Evolutionary conservation across 2,113 vertebrate species (phyloP).

Genomic region (Eleginops maclovinus): DNA sequence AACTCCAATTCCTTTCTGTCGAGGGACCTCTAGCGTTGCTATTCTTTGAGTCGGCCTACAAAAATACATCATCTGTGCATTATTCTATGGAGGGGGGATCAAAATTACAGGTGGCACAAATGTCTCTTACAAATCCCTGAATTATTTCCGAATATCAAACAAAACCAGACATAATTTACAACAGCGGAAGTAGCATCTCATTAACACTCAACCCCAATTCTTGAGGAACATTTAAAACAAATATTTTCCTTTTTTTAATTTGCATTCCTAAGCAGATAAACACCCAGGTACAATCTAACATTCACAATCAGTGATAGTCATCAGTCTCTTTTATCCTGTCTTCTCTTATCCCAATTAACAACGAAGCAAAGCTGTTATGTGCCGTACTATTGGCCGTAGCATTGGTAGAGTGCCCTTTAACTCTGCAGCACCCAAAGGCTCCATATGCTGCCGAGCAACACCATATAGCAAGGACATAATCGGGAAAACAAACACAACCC

Average conservation of each 20-base stretch:
- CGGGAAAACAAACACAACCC: not conserved
- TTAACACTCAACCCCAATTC: constrained; percentile 31
- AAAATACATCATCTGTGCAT: too few relatives aligned
- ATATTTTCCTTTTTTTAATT: not conserved
- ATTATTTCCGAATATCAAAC: constrained; percentile 31
- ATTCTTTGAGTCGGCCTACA: too few relatives aligned
- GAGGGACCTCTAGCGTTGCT: too few relatives aligned
- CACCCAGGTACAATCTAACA: too few relatives aligned
- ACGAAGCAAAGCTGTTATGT: constrained; percentile 58
- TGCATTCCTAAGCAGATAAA: not conserved
- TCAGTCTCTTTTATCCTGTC: not conserved
- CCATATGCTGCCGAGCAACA: constrained; percentile 47
- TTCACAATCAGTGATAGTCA: not conserved
- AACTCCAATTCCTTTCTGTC: too few relatives aligned
- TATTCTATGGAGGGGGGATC: not conserved
- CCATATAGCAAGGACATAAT: not conserved
- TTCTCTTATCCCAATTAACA: constrained; percentile 40
- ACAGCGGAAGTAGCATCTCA: constrained; percentile 22
- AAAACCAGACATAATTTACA: constrained; percentile 12
- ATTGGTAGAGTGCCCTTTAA: constrained; percentile 21
- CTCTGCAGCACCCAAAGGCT: constrained; percentile 39
- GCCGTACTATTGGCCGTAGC: constrained; percentile 42
- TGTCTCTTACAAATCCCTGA: constrained; percentile 46
- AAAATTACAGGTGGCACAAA: constrained; percentile 6
- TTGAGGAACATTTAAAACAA: not conserved